Conservation (phyloP, 2,797 vertebrate species). For the Gila robusta region DNA sequence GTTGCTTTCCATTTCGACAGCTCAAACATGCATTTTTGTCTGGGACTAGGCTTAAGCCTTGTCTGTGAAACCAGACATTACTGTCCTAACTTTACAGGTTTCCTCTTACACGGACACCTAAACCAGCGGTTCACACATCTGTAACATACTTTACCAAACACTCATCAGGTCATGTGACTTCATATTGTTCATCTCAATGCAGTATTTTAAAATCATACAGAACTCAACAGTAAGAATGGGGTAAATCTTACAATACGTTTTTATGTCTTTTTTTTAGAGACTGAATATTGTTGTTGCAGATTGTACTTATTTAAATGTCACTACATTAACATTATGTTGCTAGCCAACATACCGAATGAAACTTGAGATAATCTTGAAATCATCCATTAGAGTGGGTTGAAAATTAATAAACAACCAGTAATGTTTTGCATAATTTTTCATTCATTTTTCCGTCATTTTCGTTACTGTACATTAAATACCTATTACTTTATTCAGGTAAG, state of each 20-base stretch:
- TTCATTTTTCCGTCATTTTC: no score
- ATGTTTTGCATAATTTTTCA: neutral
- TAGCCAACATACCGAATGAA: neutral
- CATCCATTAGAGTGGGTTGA: neutral
- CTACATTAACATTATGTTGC: neutral
- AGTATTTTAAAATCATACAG: neutral
- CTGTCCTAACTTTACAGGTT: constrained; percentile 7
- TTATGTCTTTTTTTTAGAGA: neutral
- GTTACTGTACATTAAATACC: neutral
- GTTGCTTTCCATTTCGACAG: no score
- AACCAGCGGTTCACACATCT: neutral
- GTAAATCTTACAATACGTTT: neutral
- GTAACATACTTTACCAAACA: no score
- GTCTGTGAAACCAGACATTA: no score
- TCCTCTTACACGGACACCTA: neutral
- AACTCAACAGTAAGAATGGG: neutral
- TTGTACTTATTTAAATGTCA: neutral
- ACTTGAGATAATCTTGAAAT: neutral
- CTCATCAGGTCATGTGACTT: neutral
- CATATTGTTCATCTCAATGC: neutral
- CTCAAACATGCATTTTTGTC: no score
- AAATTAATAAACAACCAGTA: neutral
- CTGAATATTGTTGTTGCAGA: neutral
- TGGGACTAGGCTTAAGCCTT: no score
- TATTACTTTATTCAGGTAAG: neutral